These are phyloP conservation scores for Spinus pinus DNA, from an alignment of 2,797 vertebrate genomes.

Conservation along the genomic window DNA sequence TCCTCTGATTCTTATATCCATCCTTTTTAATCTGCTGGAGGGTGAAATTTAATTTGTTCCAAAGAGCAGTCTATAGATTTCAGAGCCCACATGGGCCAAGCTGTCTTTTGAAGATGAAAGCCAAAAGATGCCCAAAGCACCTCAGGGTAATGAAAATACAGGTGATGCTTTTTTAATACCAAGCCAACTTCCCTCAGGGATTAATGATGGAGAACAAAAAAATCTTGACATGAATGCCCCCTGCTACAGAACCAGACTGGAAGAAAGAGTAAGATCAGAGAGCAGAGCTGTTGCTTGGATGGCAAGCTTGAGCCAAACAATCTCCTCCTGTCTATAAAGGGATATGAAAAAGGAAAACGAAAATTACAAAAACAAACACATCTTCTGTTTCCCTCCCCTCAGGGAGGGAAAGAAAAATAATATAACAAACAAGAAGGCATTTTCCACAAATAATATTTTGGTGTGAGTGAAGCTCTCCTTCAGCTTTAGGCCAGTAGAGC, in stretches of 20 bases:
- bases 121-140: constrained; percentile 28
- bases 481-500: not conserved
- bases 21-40: constrained; percentile 41
- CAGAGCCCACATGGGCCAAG: constrained; percentile 37
- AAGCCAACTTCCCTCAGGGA: constrained; percentile 30
- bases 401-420: not conserved
- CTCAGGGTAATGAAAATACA: constrained; percentile 37
- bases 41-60: constrained; percentile 56
- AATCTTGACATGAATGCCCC: not conserved
- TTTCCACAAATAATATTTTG: not conserved
- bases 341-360: constrained; percentile 13
- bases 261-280: not conserved
- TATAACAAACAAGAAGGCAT: not conserved
- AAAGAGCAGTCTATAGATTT: constrained; percentile 48
- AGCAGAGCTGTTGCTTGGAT: not conserved
- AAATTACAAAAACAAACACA: constrained; percentile 29
- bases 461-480: not conserved
- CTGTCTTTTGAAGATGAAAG: constrained; percentile 57
- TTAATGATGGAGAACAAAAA: constrained; percentile 40
- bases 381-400: constrained; percentile 15
- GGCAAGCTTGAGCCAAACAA: constrained; percentile 1
- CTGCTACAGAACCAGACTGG: not conserved
- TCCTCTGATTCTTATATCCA: constrained; percentile 31
- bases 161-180: constrained; percentile 43
- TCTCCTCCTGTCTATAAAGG: not conserved